Evolutionary conservation across 2,888 invertebrate genomes (phyloP), one percentile per base, ranked within the genome.

Genomic region (Aspidiotus destructor): DNA sequence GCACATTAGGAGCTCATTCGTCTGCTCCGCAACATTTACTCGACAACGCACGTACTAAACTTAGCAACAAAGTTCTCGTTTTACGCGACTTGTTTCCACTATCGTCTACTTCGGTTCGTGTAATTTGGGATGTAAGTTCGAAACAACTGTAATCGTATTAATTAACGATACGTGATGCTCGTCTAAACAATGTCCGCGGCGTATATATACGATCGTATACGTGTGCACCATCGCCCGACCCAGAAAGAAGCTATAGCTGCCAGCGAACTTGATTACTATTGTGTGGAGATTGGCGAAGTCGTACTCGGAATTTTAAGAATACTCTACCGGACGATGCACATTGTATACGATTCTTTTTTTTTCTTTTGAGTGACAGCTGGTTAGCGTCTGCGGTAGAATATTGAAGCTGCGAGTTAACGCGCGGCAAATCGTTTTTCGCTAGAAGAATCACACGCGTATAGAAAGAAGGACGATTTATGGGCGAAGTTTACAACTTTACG

Each of bases 11-110:
- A 76, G 81, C 84, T 72, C 82, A 85, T 61, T 81, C 85, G 16
- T 74, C 75, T 10, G 84, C 88, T 74, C 85, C 87, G 0, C 85
- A 86, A 73, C 86, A 86, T 70, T 88, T 89, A 77, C 78, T 89
- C 72, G 87, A 88, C 73, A 86, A 88, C 73, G 89, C 88, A 16
- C 81, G 90, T 70, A 82, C 85, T 72, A 85, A 87, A 75, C 81
- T 94, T 52, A 86, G 87, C 75, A 86, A 87, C 70, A 87, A 89
- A 75, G 86, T 92, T 72, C 83, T 94, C 69, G 86, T 88, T 74
- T 80, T 95, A 73, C 77, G 79, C 70, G 80, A 82, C 64, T 81
- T 82, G 10, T 80, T 82, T 76, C 82, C 89, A 44, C 80, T 88
- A 74, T 87, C 86, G 71, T 85, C 91, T 7, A 89, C 88, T 13